Percentiles rank a stretch among this genome's conserved stretches.
These are phyloP conservation scores for Enchytraeus crypticus DNA, from an alignment of 2,888 invertebrate genomes.

Conservation along the genomic window DNA sequence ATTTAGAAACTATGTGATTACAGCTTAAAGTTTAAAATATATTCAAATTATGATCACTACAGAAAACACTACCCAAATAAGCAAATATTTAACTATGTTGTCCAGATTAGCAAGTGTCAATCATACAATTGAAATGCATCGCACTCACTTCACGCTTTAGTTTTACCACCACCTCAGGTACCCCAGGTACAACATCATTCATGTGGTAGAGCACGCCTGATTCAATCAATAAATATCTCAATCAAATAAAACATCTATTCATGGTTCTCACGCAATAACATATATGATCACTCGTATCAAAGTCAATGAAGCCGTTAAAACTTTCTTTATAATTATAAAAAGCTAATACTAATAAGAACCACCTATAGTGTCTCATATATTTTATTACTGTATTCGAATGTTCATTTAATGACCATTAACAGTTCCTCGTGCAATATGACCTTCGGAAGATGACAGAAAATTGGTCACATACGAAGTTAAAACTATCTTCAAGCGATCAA, in stretches of 20 bases:
- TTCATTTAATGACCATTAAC: not conserved
- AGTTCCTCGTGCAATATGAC: not conserved
- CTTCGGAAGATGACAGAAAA: not conserved
- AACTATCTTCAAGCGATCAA: too few relatives aligned
- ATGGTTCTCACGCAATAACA: not conserved
- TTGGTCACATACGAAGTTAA: too few relatives aligned
- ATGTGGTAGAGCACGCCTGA: conserved; percentile 9
- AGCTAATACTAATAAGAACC: too few relatives aligned
- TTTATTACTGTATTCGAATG: not conserved
- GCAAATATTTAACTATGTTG: not conserved
- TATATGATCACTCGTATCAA: not conserved
- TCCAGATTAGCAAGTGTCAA: not conserved
- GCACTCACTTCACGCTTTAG: conserved; percentile 6
- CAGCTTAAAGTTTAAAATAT: too few relatives aligned
- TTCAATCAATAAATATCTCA: not conserved
- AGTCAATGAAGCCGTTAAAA: not conserved
- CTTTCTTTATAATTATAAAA: not conserved
- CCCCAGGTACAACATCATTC: conserved; percentile 1
- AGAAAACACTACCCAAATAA: not conserved
- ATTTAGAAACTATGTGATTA: too few relatives aligned
- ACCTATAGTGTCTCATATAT: not conserved
- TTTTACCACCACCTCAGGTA: conserved; percentile 3
- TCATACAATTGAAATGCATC: too few relatives aligned
- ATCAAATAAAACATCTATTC: too few relatives aligned
- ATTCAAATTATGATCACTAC: not conserved